Percentiles rank a stretch among this genome's conserved stretches.
phyloP scores from a whole-genome alignment of 1,140 invertebrate genomes.

The Heterodera carotae region DNA sequence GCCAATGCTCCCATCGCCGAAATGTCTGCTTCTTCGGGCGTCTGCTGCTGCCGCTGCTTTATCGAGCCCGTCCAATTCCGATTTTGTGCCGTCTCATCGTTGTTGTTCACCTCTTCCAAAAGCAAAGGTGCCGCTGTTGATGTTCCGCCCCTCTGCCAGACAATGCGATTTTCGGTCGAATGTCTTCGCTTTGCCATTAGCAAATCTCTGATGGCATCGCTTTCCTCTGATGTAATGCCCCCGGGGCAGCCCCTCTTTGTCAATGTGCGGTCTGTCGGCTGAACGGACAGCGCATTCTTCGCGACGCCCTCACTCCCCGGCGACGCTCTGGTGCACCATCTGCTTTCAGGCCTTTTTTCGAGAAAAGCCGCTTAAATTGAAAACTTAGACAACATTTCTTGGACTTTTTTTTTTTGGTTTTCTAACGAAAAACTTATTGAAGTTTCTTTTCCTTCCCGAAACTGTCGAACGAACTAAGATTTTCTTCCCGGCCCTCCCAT shows the following conservation, averaged over 20 bases:
- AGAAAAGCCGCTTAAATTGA: constrained; percentile 35
- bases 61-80: neutral
- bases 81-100: neutral
- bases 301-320: constrained; percentile 5
- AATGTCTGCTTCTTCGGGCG: neutral
- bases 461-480: too few species aligned
- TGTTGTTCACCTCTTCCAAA: neutral
- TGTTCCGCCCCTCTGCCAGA: neutral
- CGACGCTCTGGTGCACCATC: constrained; percentile 21
- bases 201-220: neutral
- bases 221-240: neutral
- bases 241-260: neutral
- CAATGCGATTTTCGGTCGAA: neutral
- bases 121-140: neutral
- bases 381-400: too few species aligned
- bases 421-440: too few species aligned
- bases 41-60: neutral
- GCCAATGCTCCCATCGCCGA: neutral
- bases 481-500: too few species aligned
- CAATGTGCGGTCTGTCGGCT: neutral
- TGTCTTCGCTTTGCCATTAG: neutral
- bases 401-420: too few species aligned
- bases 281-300: neutral
- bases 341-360: constrained; percentile 16
- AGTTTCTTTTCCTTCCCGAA: too few species aligned